phyloP scores from a whole-genome alignment of 2,113 vertebrate species.

The Oreotragus oreotragus region DNA sequence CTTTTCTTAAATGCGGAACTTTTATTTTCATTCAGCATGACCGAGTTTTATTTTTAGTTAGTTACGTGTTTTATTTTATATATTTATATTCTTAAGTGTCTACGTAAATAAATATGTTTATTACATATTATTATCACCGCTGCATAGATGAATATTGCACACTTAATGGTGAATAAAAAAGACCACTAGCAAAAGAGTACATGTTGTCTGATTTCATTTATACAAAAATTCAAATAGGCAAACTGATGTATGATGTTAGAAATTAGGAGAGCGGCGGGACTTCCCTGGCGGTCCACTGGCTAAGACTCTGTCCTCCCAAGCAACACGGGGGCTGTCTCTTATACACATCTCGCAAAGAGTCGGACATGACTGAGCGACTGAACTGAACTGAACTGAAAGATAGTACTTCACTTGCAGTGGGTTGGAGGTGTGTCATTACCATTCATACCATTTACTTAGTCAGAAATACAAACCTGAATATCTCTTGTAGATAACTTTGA shows the following conservation, averaged over 20 bases:
- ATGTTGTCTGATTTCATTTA: neutral
- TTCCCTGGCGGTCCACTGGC: neutral
- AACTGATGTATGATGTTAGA: neutral
- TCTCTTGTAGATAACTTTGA: neutral
- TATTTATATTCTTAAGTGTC: neutral
- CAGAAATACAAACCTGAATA: neutral
- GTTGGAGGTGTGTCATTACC: neutral
- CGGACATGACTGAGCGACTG: too few species aligned
- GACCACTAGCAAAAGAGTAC: neutral
- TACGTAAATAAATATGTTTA: neutral
- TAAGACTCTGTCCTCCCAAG: neutral
- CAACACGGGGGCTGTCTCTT: neutral
- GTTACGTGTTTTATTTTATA: neutral
- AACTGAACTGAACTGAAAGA: too few species aligned
- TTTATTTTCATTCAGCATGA: neutral
- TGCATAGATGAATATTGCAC: neutral
- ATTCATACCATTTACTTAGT: neutral
- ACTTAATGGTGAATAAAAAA: neutral
- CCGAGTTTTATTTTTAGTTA: neutral
- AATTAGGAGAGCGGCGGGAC: neutral
- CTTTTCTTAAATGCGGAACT: neutral
- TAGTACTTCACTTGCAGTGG: neutral
- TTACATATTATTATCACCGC: too few species aligned
- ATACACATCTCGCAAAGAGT: too few species aligned
- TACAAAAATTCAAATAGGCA: neutral